Conservation (phyloP, 2,113 vertebrate genomes). For the Paramisgurnus dabryanus region DNA sequence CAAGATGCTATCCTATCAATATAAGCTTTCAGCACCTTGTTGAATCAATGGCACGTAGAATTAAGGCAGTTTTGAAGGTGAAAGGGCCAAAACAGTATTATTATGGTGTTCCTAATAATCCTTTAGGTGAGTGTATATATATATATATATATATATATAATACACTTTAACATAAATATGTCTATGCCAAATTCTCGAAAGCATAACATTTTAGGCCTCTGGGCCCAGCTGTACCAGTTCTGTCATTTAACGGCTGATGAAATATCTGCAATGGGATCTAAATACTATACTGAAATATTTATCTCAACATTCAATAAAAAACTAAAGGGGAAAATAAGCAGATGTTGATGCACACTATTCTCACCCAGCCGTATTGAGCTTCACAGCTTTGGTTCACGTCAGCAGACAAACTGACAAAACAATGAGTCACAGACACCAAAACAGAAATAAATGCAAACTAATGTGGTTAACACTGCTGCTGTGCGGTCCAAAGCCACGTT, state of each 20-base stretch:
- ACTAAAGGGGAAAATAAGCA: slow-evolving; percentile 48
- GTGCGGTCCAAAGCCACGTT: not conserved
- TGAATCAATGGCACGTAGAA: no score
- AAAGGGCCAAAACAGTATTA: no score
- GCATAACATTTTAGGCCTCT: no score
- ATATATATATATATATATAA: no score
- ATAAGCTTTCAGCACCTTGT: no score
- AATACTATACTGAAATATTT: slow-evolving; percentile 4
- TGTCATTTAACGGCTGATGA: slow-evolving; percentile 14
- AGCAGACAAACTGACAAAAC: slow-evolving; percentile 28
- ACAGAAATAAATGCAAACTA: slow-evolving; percentile 19
- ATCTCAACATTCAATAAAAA: slow-evolving; percentile 44
- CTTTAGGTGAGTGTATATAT: no score
- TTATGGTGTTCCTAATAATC: no score
- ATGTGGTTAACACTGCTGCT: not conserved
- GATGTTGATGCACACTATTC: slow-evolving; percentile 48
- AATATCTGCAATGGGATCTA: slow-evolving; percentile 8
- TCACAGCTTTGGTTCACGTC: not conserved
- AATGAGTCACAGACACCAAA: slow-evolving; percentile 47
- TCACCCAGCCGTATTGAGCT: not conserved
- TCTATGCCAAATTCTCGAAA: no score
- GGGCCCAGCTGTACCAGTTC: not conserved
- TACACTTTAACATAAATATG: no score
- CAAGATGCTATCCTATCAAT: no score
- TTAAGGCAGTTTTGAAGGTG: no score